Percentiles rank a stretch among this genome's conserved stretches.
phyloP scores from a whole-genome alignment of 1,140 invertebrate genomes.

The Drosophila truncata region DNA sequence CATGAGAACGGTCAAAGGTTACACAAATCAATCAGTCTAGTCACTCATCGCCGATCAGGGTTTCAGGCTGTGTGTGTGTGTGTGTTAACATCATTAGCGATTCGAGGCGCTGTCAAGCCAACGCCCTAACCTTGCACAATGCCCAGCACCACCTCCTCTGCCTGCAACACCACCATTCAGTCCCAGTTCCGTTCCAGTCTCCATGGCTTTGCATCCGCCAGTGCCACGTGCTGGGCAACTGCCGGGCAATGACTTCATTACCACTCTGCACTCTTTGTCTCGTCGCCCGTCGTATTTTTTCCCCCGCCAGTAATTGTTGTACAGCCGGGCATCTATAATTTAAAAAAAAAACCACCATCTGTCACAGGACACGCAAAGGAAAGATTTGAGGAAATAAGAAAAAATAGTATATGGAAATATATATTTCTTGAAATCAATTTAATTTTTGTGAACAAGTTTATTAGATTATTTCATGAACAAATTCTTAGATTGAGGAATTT shows the following conservation, averaged over 20 bases:
- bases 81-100: conserved; percentile 64
- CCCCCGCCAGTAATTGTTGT: conserved; percentile 35
- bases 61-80: conserved; percentile 4
- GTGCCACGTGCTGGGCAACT: conserved; percentile 64
- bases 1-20: conserved; percentile 71
- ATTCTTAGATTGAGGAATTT: too few species aligned
- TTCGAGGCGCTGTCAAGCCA: conserved; percentile 47
- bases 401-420: neutral
- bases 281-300: neutral
- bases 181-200: conserved; percentile 11
- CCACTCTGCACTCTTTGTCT: conserved; percentile 63
- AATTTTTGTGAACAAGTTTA: too few species aligned
- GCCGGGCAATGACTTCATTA: conserved; percentile 77
- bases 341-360: conserved; percentile 21
- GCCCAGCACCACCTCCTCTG: neutral
- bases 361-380: neutral
- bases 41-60: conserved; percentile 14
- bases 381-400: neutral
- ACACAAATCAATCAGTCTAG: conserved; percentile 75
- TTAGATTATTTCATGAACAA: neutral
- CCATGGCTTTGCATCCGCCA: conserved; percentile 21
- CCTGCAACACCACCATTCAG: conserved; percentile 2
- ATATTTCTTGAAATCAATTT: neutral
- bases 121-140: conserved; percentile 80
- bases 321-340: conserved; percentile 21